Evolutionary conservation across 2,113 vertebrate species (phyloP), one percentile per base, ranked within the genome.

Genomic region (Hippocampus zosterae): DNA sequence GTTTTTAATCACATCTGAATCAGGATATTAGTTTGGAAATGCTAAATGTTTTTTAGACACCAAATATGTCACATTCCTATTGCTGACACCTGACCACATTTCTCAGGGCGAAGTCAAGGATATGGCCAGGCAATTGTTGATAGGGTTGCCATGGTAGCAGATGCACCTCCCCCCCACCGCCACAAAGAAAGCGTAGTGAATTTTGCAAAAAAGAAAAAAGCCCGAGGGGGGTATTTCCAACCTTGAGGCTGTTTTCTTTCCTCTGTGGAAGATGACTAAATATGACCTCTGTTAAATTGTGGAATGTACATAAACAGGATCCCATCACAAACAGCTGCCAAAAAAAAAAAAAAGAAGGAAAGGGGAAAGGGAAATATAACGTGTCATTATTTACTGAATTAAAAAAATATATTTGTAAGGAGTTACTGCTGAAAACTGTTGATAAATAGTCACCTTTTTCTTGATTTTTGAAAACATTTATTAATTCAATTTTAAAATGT

Each of bases 261-360:
- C 81, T 65, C 65, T 3, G 5, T 59, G 72, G 50, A 8, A 69
- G 75, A 74, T 79, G 82, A 83, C 78, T 48, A 70, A 71, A 27
- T 56, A 9, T 76, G 73, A 79, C 81, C 77, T 72, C 57, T 77
- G 62, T 60, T 73, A 69, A 33, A 70, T 75, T 81, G 48, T 42
- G 73, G 82, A 78, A 88, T 81, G 80, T 67, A 41, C 65, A 76
- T 74, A 81, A 84, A 83, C 82, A 88, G 82, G 78, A 86, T 80
- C 81, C 67, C 67, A 72, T 64, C 70, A 33, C 11, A 3, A 37
- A 33, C 19, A 8, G 21, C 68, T 48, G 67, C 66, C 56, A 16
- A 63, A n/a, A 68, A 68, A 2, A 16, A 4, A 12, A 59, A 29
- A n/a, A n/a, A n/a, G n/a, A 12, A 2, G 21, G 6, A 12, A 59